These are phyloP conservation scores for Forbesichthys papilliferus DNA, from an alignment of 2,113 vertebrate species.

Conservation along the genomic window DNA sequence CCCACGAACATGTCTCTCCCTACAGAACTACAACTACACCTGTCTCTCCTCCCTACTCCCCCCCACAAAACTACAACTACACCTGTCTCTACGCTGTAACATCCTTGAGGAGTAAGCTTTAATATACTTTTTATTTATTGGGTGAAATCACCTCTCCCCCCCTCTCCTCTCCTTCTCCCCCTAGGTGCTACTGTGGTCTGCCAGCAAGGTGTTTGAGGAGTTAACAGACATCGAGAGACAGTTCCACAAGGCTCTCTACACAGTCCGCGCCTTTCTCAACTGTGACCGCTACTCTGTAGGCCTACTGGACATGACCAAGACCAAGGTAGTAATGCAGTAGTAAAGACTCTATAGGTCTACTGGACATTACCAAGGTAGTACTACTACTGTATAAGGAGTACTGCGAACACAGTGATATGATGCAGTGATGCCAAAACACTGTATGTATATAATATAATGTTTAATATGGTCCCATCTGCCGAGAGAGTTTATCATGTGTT, in stretches of 20 bases:
- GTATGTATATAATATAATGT: too few species aligned
- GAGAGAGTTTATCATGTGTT: too few species aligned
- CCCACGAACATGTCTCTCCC: too few species aligned
- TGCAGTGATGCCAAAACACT: too few species aligned
- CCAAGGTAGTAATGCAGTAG: conserved; percentile 65
- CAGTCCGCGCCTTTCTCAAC: conserved; percentile 81
- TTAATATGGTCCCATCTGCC: too few species aligned
- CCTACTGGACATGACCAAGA: conserved; percentile 79
- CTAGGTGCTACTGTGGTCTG: conserved; percentile 82
- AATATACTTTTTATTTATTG: too few species aligned
- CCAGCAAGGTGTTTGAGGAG: conserved; percentile 85
- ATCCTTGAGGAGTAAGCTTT: too few species aligned
- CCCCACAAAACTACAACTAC: too few species aligned
- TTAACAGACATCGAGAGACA: conserved; percentile 83
- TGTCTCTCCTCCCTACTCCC: too few species aligned
- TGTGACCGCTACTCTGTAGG: conserved; percentile 84
- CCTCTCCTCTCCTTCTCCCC: neutral
- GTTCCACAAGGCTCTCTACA: conserved; percentile 84
- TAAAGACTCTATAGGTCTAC: conserved; percentile 61
- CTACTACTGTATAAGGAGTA: too few species aligned
- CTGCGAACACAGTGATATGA: too few species aligned
- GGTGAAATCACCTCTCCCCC: neutral
- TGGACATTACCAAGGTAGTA: conserved; percentile 84
- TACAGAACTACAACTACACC: too few species aligned
- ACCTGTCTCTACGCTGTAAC: neutral